Evolutionary conservation across 2,888 invertebrate genomes (phyloP), one percentile per base, ranked within the genome.

Genomic region (Baccha elongata): DNA sequence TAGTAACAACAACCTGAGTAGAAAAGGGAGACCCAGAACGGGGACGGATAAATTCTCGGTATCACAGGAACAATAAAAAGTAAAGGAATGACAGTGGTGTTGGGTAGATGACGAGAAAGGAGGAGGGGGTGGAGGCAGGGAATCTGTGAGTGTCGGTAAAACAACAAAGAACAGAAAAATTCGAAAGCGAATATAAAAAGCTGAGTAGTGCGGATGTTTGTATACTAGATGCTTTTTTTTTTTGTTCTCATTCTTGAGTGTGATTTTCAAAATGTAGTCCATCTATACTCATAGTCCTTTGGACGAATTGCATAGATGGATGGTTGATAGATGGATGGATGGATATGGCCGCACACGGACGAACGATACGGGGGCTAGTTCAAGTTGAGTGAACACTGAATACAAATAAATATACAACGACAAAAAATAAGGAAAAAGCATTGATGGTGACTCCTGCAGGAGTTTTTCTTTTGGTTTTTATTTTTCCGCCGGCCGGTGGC

Each of bases 251-350:
- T 42, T 44, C 44, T 44, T 35, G 78, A 83, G 81, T 78, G 83
- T 78, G 83, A 83, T 83, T 83, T 68, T 72, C 83, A 78, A 78
- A 83, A 83, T 83, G 78, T 83, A 83, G 83, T 78, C 78, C 73
- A n/a, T n/a, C n/a, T n/a, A n/a, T n/a, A n/a, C n/a, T n/a, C n/a
- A 69, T 58, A 83, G 83, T 78, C 67, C 72, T 78, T 83, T 64
- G 67, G 78, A 62, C 72, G 78, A 83, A 83, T 83, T 83, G 78
- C 72, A 83, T 73, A 78, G 72, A 78, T 83, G 72, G 68, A 52
- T 53, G 60, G 67, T 32, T 15, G 17, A 29, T 52, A 15, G 23
- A 58, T 26, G 42, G 60, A 60, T 53, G 50, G 53, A 53, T 58
- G 35, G 26, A 48, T 60, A 62, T 48, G 67, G 79, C 26, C 26